Conservation (phyloP, 2,888 invertebrate genomes). For the Plagodis pulveraria region DNA sequence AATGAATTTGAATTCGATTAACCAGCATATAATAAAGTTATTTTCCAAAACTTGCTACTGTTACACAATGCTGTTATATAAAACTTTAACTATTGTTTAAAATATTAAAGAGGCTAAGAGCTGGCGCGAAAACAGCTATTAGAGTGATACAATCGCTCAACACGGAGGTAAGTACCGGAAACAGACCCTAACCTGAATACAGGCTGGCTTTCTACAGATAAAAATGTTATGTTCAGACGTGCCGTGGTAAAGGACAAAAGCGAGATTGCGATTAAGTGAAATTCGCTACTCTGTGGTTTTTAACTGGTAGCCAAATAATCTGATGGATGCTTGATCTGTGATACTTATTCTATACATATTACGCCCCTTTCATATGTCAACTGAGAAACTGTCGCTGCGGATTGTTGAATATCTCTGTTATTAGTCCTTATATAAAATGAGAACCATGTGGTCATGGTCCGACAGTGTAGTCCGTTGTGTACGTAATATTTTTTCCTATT, state of each 20-base stretch:
- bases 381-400: too few relatives aligned
- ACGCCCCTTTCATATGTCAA: too few relatives aligned
- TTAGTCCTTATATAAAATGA: too few relatives aligned
- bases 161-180: conserved; percentile 17
- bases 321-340: background rate
- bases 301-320: conserved; percentile 9
- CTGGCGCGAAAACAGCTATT: conserved; percentile 38
- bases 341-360: too few relatives aligned
- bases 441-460: too few relatives aligned
- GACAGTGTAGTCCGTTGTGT: too few relatives aligned
- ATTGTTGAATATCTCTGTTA: too few relatives aligned
- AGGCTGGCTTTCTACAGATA: conserved; percentile 66
- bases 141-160: conserved; percentile 33
- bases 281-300: conserved; percentile 39
- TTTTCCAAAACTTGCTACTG: conserved; percentile 2
- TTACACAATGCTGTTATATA: conserved; percentile 14
- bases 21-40: background rate
- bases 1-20: too few relatives aligned
- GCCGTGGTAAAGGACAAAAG: conserved; percentile 58
- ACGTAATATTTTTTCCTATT: too few relatives aligned
- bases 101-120: conserved; percentile 14
- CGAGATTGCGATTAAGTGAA: conserved; percentile 52
- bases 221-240: conserved; percentile 54
- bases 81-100: conserved; percentile 12
- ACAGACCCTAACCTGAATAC: conserved; percentile 46